Evolutionary conservation across 2,797 vertebrate genomes (phyloP), one percentile per base, ranked within the genome.

Genomic region (Malacoraja senta): DNA sequence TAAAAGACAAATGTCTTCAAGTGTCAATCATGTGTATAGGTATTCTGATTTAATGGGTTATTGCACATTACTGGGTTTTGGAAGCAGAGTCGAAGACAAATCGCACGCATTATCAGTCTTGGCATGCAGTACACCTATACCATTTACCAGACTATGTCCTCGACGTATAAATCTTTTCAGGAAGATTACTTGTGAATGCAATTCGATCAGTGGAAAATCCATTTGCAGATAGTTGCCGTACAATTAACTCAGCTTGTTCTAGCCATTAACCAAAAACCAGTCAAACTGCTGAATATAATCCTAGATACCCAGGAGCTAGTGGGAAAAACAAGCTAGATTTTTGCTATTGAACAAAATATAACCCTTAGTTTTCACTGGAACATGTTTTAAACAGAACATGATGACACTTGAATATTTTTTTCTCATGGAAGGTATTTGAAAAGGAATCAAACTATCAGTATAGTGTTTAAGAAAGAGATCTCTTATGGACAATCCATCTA

Each of bases 41-140:
- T 24, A 83, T 83, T 58, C 80, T 83, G 80, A 83, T 81, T 81
- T 81, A 81, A 81, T 83, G 80, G 44, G 80, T 58, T 83, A 83
- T 83, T 83, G 24, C 44, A 83, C 21, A 29, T 8, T 86, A 86
- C n/a, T 86, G 7, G 83, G 29, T 86, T 86, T 63, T 63, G 58
- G 83, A 86, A 86, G 58, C 58, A n/a, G 44, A 61, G 83, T 86
- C 29, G 26, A 86, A 63, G 58, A 86, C 12, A 86, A 32, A 63
- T 86, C 63, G 13, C 83, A n/a, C 58, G 15, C 58, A 32, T 63
- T 86, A 63, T 63, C 58, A 63, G 3, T n/a, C 53, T 63, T 19
- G 83, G 83, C 83, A 63, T 86, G 29, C 58, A 86, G n/a, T 53
- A 63, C 58, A 15, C 24, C 83, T 63, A 61, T 84, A n/a, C 26